These are phyloP conservation scores for Pycnonotus jocosus DNA, from an alignment of 2,113 vertebrate species.

Conservation along the genomic window DNA sequence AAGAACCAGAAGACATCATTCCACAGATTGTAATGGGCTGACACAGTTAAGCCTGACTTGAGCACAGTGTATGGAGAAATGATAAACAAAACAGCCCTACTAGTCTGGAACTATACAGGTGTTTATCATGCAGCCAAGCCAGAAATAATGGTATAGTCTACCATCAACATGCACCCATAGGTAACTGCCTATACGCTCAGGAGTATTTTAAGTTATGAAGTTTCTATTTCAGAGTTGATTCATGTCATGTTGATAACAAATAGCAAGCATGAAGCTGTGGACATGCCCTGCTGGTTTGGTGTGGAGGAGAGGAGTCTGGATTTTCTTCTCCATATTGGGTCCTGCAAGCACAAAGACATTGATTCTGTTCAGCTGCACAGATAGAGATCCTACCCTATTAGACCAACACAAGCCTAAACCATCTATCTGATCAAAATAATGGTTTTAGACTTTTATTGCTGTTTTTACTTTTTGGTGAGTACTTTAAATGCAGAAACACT, in stretches of 20 bases:
- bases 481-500: background rate
- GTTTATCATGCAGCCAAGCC: background rate
- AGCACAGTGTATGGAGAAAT: rapidly evolving
- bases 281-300: background rate
- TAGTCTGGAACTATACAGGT: background rate
- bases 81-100: background rate
- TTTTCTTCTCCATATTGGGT: background rate
- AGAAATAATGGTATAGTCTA: background rate
- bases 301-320: background rate
- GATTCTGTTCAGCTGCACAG: background rate
- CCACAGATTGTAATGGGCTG: rapidly evolving
- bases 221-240: background rate
- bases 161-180: background rate
- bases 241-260: background rate
- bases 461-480: background rate
- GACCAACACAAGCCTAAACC: background rate
- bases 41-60: background rate
- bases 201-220: background rate
- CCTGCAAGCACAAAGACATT: background rate
- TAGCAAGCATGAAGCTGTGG: background rate
- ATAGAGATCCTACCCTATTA: background rate
- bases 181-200: background rate
- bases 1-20: background rate
- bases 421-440: background rate
- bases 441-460: background rate